Base-by-base conservation (phyloP, 1,140 invertebrate genomes). In the Cheumatopsyche charites region DNA sequence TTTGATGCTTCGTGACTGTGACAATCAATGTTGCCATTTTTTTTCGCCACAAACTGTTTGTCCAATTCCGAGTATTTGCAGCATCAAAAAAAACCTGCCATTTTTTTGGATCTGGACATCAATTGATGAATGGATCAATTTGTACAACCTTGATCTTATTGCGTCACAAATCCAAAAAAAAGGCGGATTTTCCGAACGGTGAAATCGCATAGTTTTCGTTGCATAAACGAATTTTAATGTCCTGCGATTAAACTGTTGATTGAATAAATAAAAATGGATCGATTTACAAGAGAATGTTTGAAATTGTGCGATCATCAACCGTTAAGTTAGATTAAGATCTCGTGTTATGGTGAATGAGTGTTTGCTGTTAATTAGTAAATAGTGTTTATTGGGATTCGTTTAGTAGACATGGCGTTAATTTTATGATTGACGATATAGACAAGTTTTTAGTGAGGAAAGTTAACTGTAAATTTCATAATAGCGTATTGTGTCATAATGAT, bases 81-180 rank as follows among this genome's bases (percentile, higher is more conserved):
- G 15, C 19, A 1, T 4, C 2, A 1, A 52, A 52, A 52, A 52
- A 52, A 52, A 17, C 7, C 6, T 12, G 43, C 43, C n/a, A 1
- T 1, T 52, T 52, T 52, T 52, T 52, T 47, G 2, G 4, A 13
- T 47, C 45, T 17, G 15, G n/a, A 47, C 45, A 4, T 17, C 15
- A 52, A 17, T 17, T 52, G 19, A 19, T 52, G 47, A 6, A 52
- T 9, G 47, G 15, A 17, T 52, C 15, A 52, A 52, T 52, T 23
- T 13, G 55, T 13, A 58, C 55, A 58, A 58, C 55, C 55, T 58
- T 58, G 55, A 58, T 58, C 19, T 58, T 58, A 26, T 23, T 58
- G 21, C 55, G 55, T 58, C 55, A 26, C 19, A 9, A 17, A 17
- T 19, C 47, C 6, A 58, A 58, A 58, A 21, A 7, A 1, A 25